Evolutionary conservation across 2,113 vertebrate species (phyloP).

Genomic region (Mesocricetus auratus): DNA sequence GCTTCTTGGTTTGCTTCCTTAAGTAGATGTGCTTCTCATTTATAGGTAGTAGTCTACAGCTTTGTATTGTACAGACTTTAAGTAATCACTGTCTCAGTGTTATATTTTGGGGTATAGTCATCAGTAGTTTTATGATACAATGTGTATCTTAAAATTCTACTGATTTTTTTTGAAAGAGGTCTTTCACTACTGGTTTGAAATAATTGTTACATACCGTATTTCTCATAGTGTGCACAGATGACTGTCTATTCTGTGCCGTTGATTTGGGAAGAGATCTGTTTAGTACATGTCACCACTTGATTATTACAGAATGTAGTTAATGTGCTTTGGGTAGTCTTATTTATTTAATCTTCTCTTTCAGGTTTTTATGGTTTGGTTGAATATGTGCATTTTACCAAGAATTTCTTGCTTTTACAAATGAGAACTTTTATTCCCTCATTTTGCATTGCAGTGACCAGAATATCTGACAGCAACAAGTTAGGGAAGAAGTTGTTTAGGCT

Average conservation of each 20-base stretch:
- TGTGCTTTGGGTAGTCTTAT: not conserved
- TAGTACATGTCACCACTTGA: not conserved
- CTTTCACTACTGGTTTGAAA: not conserved
- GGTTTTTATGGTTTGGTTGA: conserved; percentile 4
- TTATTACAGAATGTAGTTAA: not conserved
- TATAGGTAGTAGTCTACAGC: not conserved
- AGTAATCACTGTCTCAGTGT: not conserved
- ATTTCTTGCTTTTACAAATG: not conserved
- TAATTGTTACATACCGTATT: not conserved
- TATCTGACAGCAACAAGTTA: not conserved
- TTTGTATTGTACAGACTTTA: not conserved
- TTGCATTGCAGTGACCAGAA: not conserved
- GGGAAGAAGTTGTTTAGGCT: not conserved
- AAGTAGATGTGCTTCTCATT: not conserved
- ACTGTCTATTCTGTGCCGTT: not conserved
- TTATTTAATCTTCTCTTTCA: conserved; percentile 1
- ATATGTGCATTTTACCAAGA: conserved; percentile 1
- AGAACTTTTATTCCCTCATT: not conserved
- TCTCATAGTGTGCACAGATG: not conserved
- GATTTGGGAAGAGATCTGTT: not conserved
- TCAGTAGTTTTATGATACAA: not conserved
- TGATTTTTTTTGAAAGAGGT: not conserved
- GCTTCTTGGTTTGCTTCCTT: not conserved
- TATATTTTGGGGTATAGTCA: not conserved
- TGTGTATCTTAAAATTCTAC: not conserved